Conservation (phyloP, 2,797 vertebrate genomes). For the Acomys russatus region DNA sequence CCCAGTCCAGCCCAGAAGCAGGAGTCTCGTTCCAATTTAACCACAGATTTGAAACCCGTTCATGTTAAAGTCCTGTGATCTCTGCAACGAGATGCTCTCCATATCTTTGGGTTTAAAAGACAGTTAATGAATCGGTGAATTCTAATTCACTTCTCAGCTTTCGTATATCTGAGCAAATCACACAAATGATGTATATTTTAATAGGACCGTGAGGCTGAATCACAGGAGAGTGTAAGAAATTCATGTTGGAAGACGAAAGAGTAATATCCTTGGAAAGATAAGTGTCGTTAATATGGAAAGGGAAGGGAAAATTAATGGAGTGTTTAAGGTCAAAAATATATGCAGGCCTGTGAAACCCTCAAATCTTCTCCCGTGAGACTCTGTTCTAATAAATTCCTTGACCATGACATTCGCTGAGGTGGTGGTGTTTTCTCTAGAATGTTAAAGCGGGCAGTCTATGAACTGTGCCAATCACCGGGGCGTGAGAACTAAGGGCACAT, state of each 20-base stretch:
- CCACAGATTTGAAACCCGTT: not conserved
- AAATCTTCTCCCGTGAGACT: not conserved
- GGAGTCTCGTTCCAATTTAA: no score
- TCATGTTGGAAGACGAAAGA: not conserved
- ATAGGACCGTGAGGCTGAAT: slow-evolving; percentile 17
- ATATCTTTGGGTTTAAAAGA: not conserved
- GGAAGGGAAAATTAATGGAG: not conserved
- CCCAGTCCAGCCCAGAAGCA: fast-evolving
- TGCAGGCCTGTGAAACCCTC: not conserved
- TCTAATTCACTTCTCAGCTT: not conserved
- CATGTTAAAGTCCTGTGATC: not conserved
- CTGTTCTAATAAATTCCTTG: not conserved
- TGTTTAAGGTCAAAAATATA: slow-evolving; percentile 29
- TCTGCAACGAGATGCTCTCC: not conserved
- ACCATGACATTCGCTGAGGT: not conserved
- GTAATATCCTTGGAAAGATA: not conserved
- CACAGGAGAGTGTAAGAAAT: not conserved
- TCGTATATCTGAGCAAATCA: not conserved
- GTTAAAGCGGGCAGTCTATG: not conserved
- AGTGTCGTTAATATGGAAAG: not conserved
- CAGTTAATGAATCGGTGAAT: not conserved
- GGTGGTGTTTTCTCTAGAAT: not conserved
- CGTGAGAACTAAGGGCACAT: fast-evolving
- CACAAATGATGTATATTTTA: not conserved
- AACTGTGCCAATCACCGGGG: fast-evolving